Evolutionary conservation across 2,113 vertebrate species (phyloP).

Genomic region (Puffinus mauretanicus): DNA sequence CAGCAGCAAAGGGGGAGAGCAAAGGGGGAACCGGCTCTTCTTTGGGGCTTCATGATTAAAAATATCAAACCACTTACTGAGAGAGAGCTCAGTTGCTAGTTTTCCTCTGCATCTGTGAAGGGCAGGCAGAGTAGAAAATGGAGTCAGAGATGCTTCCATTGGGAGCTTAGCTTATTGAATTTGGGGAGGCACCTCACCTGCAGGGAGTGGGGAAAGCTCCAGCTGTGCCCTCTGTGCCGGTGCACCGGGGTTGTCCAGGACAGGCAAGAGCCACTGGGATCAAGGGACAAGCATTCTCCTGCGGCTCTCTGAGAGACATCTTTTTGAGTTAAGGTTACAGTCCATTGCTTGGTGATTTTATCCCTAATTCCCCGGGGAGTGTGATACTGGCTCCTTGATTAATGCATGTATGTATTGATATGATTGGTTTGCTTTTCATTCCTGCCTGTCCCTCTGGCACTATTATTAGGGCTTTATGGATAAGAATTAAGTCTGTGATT

Average conservation of each 20-base stretch:
- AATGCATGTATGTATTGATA: fast-evolving
- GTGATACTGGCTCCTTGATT: background rate
- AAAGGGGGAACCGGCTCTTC: no score
- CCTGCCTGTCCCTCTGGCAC: background rate
- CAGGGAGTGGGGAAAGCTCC: background rate
- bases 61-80: no score
- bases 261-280: background rate
- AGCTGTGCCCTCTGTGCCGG: fast-evolving
- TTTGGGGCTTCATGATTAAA: no score
- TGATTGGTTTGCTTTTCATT: background rate
- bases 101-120: no score
- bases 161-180: background rate
- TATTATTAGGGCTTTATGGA: background rate
- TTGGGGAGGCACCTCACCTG: background rate
- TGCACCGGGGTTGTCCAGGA: fast-evolving
- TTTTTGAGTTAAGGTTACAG: background rate
- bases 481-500: background rate
- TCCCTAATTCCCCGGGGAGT: background rate
- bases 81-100: no score
- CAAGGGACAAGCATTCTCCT: background rate
- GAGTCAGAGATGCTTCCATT: no score
- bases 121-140: no score
- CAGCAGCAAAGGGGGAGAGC: no score
- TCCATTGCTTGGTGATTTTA: background rate
- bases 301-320: background rate